These are phyloP conservation scores for Eleginops maclovinus DNA, from an alignment of 2,113 vertebrate species.

Conservation along the genomic window DNA sequence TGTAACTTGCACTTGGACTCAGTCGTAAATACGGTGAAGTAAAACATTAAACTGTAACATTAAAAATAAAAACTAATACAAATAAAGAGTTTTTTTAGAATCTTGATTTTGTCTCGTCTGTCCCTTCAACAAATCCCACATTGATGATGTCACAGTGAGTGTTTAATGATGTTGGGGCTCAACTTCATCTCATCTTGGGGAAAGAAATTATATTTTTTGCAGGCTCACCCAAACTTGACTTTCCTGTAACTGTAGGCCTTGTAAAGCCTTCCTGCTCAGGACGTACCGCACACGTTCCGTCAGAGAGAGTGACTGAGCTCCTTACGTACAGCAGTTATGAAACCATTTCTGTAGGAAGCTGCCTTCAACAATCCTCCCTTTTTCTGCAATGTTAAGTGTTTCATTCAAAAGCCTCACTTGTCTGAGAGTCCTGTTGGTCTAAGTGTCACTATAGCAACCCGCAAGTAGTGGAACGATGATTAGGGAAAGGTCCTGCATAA, in stretches of 20 bases:
- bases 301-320: constrained; percentile 33
- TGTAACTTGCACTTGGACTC: too few relatives aligned
- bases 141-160: too few relatives aligned
- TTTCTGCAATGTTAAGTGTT: constrained; percentile 25
- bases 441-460: constrained; percentile 59
- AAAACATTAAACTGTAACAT: too few relatives aligned
- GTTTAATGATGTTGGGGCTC: too few relatives aligned
- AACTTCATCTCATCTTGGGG: too few relatives aligned
- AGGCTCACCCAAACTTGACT: not conserved
- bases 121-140: too few relatives aligned
- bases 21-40: too few relatives aligned
- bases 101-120: too few relatives aligned
- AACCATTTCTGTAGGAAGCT: constrained; percentile 53
- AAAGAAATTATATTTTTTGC: not conserved
- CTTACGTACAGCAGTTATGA: constrained; percentile 40
- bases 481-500: constrained; percentile 47
- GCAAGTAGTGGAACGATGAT: constrained; percentile 39
- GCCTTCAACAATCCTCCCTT: constrained; percentile 12
- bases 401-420: constrained; percentile 44
- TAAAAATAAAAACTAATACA: too few relatives aligned
- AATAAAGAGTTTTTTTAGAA: too few relatives aligned
- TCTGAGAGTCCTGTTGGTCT: constrained; percentile 38
- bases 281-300: constrained; percentile 6
- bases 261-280: not conserved
- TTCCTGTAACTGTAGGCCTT: not conserved